These are phyloP conservation scores for Calliopum simillimum DNA, from an alignment of 2,888 invertebrate species.

Conservation along the genomic window DNA sequence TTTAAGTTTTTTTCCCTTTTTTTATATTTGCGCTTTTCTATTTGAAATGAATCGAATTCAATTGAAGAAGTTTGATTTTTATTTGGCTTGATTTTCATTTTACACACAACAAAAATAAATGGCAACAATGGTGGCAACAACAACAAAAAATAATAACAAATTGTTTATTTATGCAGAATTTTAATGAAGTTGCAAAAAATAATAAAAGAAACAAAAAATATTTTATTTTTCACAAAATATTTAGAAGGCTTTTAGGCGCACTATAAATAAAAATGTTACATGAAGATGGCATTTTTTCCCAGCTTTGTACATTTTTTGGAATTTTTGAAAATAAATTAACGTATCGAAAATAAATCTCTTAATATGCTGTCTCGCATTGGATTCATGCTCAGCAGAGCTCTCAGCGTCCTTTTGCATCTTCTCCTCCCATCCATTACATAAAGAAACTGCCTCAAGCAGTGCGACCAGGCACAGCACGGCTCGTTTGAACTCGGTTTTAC, in stretches of 20 bases:
- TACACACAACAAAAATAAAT: not conserved
- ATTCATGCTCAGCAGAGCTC: no score
- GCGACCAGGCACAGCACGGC: no score
- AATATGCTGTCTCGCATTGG: no score
- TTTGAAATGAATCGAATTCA: constrained; percentile 10
- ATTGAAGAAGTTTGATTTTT: constrained; percentile 9
- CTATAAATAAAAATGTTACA: not conserved
- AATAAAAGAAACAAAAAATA: no score
- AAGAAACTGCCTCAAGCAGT: no score
- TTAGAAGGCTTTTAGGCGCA: constrained; percentile 9
- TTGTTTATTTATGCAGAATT: constrained; percentile 34
- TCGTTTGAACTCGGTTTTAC: no score
- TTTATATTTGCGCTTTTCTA: constrained; percentile 5
- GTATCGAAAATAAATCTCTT: no score
- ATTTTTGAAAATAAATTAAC: no score
- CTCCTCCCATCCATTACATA: no score
- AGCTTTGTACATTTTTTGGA: no score
- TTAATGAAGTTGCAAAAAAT: constrained; percentile 23
- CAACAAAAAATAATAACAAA: constrained; percentile 10
- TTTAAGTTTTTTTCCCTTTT: no score
- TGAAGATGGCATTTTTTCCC: not conserved
- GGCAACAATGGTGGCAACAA: not conserved
- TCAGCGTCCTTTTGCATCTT: no score
- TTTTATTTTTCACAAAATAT: constrained; percentile 14
- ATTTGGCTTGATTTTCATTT: constrained; percentile 1